These are phyloP conservation scores for Alcedo quadribrachys DNA, from an alignment of 2,797 vertebrate genomes.

Conservation along the genomic window DNA sequence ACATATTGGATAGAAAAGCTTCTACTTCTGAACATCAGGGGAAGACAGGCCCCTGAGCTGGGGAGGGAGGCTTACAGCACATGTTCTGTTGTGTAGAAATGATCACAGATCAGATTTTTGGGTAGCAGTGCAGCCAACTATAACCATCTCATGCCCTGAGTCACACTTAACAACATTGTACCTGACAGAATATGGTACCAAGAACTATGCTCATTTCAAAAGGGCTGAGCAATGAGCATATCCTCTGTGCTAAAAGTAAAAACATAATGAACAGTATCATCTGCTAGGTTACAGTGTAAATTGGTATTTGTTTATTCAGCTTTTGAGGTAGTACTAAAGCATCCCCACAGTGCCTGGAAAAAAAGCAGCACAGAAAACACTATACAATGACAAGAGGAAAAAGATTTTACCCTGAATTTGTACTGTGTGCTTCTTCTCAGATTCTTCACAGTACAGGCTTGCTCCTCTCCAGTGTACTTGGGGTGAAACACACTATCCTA, in stretches of 20 bases:
- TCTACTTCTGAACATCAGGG: neutral
- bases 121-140: neutral
- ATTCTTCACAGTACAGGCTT: slow-evolving; percentile 96
- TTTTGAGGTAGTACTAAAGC: neutral
- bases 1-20: accelerated
- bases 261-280: neutral
- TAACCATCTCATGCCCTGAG: neutral
- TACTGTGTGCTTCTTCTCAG: slow-evolving; percentile 98
- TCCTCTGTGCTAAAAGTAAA: neutral
- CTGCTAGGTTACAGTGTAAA: neutral
- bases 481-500: slow-evolving; percentile 95
- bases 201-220: neutral
- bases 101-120: neutral
- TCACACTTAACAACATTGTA: neutral
- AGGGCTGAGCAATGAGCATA: neutral
- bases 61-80: neutral
- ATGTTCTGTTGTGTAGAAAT: neutral
- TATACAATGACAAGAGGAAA: neutral
- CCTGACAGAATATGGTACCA: accelerated
- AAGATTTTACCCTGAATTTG: slow-evolving; percentile 94
- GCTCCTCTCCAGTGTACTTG: slow-evolving; percentile 97
- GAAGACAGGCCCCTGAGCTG: neutral
- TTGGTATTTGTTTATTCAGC: neutral
- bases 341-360: neutral
- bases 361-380: neutral